A percentile compares a stretch with the other conserved stretches of the same genome.
Evolutionary conservation across 2,888 invertebrate genomes (phyloP).

Genomic region (Eristalinus aeneus): DNA sequence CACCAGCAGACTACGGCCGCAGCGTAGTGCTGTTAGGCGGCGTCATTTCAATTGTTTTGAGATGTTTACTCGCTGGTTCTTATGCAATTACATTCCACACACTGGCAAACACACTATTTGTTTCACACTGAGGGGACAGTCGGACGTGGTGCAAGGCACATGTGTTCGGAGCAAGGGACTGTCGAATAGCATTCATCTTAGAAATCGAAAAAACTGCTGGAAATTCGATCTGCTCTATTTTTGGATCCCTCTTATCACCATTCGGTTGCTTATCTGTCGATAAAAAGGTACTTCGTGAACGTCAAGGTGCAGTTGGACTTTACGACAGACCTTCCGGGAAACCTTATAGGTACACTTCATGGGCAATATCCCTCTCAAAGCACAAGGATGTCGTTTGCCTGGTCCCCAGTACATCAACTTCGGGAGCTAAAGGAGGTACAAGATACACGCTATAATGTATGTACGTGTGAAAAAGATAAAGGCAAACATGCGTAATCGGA

Average conservation of each 20-base stretch:
- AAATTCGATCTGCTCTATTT: background rate
- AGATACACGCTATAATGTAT: background rate
- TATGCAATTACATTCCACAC: background rate
- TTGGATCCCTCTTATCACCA: background rate
- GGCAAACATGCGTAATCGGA: background rate
- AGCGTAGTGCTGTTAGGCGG: no score
- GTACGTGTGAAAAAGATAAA: background rate
- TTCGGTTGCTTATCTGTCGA: background rate
- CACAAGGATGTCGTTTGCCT: slow-evolving; percentile 10
- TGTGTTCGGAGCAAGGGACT: no score
- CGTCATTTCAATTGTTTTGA: background rate
- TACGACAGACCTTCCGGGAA: background rate
- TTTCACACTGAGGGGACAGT: no score
- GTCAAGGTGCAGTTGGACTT: background rate
- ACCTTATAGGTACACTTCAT: background rate
- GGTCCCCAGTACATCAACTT: background rate
- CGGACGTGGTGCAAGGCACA: no score
- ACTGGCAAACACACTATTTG: background rate
- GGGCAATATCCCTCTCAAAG: background rate
- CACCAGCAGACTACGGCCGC: no score
- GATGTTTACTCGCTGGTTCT: background rate
- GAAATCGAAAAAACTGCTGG: no score
- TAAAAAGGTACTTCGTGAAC: background rate
- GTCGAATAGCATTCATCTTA: no score
- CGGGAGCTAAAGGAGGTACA: background rate